Base-by-base conservation (phyloP, 2,888 invertebrate genomes). In the Diaphora mendica region DNA sequence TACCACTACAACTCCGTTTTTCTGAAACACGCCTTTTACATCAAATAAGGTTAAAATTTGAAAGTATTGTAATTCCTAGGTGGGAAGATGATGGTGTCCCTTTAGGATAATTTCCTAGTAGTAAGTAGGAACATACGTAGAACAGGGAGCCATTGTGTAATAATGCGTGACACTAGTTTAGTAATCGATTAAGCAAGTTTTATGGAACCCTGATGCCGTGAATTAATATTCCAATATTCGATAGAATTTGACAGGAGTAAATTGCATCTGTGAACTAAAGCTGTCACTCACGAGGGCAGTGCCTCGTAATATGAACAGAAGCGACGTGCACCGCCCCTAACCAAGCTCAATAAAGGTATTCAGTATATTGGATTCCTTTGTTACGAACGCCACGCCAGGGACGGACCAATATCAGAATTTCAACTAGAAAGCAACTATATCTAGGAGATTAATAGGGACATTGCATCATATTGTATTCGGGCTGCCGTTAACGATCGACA, bases 311-410 rank as follows among this genome's bases (percentile, higher is more conserved):
- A 77, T 78, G 75, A 79, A 77, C 70, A 76, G 48, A 66, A 65
- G 62, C 55, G 68, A 73, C 67, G 35, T 79, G 78, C 79, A 82
- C 64, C 68, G 44, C 70, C 71, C 76, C 71, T 73, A 77, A 74
- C 71, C 69, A 79, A 79, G 82, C 74, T 81, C 73, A 77, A 82
- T 82, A 70, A 84, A 81, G 82, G 77, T 79, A 80, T 84, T 81
- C 81, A 77, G 76, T 77, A 82, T 85, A 87, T 85, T 87, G 80
- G 67, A 85, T 85, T 82, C 79, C 78, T 81, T 84, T 82, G 82
- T 75, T 71, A 75, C 74, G 72, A 51, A 26, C 70, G 51, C 30
- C 3, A 62, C 62, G 62, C 17, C 30, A 26, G 8, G 0, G 62
- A n/a, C 65, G 66, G 64, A 71, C 70, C 76, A 77, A 77, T 76